Base-by-base conservation (phyloP, 2,113 vertebrate species). In the Lepus timidus region DNA sequence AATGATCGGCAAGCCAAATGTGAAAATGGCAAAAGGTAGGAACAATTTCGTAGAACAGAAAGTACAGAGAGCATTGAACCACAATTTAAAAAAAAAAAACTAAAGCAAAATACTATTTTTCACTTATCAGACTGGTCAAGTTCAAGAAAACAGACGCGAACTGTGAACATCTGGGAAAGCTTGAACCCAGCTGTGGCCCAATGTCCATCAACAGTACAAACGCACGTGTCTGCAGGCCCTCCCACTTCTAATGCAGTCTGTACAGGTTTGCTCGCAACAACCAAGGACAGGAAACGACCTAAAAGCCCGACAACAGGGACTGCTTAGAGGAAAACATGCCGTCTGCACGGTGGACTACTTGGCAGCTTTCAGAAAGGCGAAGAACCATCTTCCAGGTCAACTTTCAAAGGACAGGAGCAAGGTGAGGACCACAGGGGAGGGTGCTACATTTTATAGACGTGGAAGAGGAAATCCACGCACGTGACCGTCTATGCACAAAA, bases 351-450 rank as follows among this genome's bases (percentile, higher is more conserved):
- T 0, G 6, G 67, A 74, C 29, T 12, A 29, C 33, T 4, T 17
- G 0, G 0, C 13, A 13, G 33, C 16, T 1, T 0, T 29, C 0
- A 1, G 10, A 29, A 79, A 84, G 25, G 31, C 4, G 6, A 33
- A 67, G 33, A 5, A 17, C 5, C 17, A 22, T 73, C 71, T 49
- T 85, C 8, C 12, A 36, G 44, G 39, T 11, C 31, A 58, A 29
- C 5, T n/a, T 36, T 20, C 31, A 79, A 85, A 23, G 1, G 23
- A 31, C 0, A 1, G 16, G 31, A 33, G 67, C 73, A 61, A 51
- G 29, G 49, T 9, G 2, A 23, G 33, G 52, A 33, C n/a, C 19
- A 29, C 11, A 2, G n/a, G 14, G 4, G n/a, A 25, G 17, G 20
- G 19, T 0, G 25, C 49, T 13, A 13, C 2, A 0, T 44, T 82